Base-by-base conservation (phyloP, 2,113 vertebrate species). In the Trogon melanurus region DNA sequence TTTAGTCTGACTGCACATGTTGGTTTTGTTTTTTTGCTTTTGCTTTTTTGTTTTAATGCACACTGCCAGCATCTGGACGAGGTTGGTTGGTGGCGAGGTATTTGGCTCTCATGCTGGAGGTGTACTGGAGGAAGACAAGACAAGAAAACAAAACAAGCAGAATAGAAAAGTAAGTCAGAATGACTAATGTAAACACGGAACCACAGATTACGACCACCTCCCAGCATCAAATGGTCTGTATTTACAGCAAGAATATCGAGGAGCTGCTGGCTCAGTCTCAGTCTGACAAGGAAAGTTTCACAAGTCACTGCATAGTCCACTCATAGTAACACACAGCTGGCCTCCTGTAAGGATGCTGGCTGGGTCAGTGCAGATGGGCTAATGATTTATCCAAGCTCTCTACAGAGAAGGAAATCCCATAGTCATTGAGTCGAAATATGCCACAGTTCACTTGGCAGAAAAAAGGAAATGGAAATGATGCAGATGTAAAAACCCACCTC, bases 81-180 rank as follows among this genome's bases (percentile, higher is more conserved):
- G 98, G 98, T 97, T 98, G 98, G 97, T 98, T 98, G 96, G 99
- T 99, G 97, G 99, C 99, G 97, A 99, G 98, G 98, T 99, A 99
- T 98, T 99, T 99, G 72, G 99, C 99, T 98, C 99, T 99, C 99
- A 99, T 99, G 98, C 99, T 99, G 98, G 99, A 99, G 84, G 99
- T 99, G 98, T 99, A 99, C 99, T 99, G 97, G 53, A 97, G 78
- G 91, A 85, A 98, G 87, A 98, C 27, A 97, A 95, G 94, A 67
- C 29, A 60, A 38, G 84, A 86, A 71, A 80, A 91, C 38, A 80
- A 70, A 89, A 91, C 78, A 44, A 92, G 91, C 32, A 94, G 19
- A 95, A 94, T n/a, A 96, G 51, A 85, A 70, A 72, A 73, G 75
- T 93, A 62, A 82, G 91, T 94, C 84, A 93, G 81, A 90, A 83